Base-by-base conservation (phyloP, 2,113 vertebrate species). In the Chelonoidis abingdonii region DNA sequence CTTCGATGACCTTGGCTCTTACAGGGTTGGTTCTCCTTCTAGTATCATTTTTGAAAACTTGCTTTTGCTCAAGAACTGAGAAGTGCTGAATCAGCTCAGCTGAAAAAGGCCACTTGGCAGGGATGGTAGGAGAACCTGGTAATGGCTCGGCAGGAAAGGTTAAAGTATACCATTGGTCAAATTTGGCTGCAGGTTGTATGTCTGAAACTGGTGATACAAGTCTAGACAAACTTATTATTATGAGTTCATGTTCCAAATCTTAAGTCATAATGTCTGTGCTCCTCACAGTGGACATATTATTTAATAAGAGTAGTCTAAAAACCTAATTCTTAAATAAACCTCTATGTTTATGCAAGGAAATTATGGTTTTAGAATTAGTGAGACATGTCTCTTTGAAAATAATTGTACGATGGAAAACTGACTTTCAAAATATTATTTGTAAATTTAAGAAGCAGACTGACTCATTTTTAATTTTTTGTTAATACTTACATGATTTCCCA, bases 191-290 rank as follows among this genome's bases (percentile, higher is more conserved):
- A 83, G 85, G 2, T 54, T 84, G 2, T 87, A 54, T 47, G 84
- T 92, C 95, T 96, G 88, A 84, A 79, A 84, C 54, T 52, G 13
- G 50, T 47, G 41, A 87, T 87, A 87, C 69, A 96, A 84, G 95
- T 95, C 94, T 97, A 96, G 95, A 94, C 69, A 49, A 76, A 62
- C 16, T 69, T 92, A 72, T 38, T 72, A 72, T 84, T 87, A 76
- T 19, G 14, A 91, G 50, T 47, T 86, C 35, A 10, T 22, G 56
- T 93, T 94, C 65, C 56, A 92, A 92, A 80, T 86, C 82, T 90
- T 83, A 93, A 47, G 21, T 94, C 93, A 91, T 90, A 92, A 80
- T 21, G n/a, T 83, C 84, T 93, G 86, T 65, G 8, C 2, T 89
- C 31, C 44, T 89, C 81, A 79, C 24, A 90, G 8, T 86, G 83